These are phyloP conservation scores for Aethina tumida DNA, from an alignment of 1,140 invertebrate genomes.

Conservation along the genomic window DNA sequence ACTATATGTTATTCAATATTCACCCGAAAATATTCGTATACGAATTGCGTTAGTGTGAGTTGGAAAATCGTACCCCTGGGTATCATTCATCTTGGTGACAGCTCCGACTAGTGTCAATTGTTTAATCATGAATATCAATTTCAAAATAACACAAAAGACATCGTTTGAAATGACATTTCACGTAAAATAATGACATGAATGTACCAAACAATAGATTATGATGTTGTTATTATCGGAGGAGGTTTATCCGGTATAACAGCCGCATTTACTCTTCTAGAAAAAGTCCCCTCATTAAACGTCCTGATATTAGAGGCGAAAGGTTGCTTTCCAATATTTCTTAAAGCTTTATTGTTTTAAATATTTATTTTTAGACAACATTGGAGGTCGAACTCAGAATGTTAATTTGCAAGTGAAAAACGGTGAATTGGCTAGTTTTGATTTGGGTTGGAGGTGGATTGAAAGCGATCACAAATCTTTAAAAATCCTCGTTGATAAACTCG, in stretches of 20 bases:
- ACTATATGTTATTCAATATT: no score
- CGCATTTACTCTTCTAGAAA: constrained; percentile 30
- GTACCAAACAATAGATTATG: constrained; percentile 18
- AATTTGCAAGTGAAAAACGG: constrained; percentile 2
- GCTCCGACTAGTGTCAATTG: no score
- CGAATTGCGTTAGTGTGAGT: no score
- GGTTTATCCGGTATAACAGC: constrained; percentile 35
- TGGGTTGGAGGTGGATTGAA: constrained; percentile 8
- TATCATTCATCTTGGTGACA: no score
- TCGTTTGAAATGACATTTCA: background rate
- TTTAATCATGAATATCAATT: no score
- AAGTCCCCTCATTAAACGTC: constrained; percentile 29
- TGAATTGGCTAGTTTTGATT: constrained; percentile 2
- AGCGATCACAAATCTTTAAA: constrained; percentile 10
- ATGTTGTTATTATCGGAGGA: constrained; percentile 36
- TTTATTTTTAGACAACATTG: constrained; percentile 17
- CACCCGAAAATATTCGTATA: no score
- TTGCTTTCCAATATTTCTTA: constrained; percentile 3
- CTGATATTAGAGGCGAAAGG: constrained; percentile 32
- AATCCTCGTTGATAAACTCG: constrained; percentile 5
- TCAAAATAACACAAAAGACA: no score
- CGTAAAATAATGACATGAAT: constrained; percentile 3
- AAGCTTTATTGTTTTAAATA: constrained; percentile 1
- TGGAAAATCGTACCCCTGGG: no score
- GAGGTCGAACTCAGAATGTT: constrained; percentile 12